Percentiles rank a stretch among this genome's conserved stretches.
Evolutionary conservation across 2,888 invertebrate genomes (phyloP).

Genomic region (Cryptus viduatorius): DNA sequence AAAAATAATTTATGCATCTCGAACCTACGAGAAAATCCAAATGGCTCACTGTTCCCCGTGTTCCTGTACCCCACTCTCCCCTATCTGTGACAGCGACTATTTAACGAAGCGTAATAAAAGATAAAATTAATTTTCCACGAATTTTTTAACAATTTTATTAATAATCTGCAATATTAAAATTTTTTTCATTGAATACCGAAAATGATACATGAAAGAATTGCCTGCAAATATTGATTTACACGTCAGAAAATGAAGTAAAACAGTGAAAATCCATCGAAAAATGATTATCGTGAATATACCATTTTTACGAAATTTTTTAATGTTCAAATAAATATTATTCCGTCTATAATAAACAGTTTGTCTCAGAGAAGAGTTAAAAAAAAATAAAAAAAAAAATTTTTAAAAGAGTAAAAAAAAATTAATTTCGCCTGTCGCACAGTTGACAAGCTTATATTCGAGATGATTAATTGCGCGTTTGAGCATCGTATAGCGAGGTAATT

Average conservation of each 20-base stretch:
- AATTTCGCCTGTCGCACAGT: not conserved
- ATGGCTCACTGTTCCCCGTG: too few relatives aligned
- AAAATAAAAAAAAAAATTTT: slow-evolving; percentile 28
- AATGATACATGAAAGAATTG: too few relatives aligned
- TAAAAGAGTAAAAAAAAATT: slow-evolving; percentile 21
- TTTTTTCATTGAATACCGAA: too few relatives aligned
- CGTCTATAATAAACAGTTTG: not conserved
- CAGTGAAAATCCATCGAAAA: not conserved
- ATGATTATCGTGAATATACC: not conserved
- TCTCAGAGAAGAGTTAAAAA: not conserved
- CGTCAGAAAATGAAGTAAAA: not conserved
- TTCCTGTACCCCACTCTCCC: too few relatives aligned
- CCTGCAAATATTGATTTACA: too few relatives aligned
- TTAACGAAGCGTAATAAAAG: too few relatives aligned
- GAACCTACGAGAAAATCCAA: too few relatives aligned
- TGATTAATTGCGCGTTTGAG: slow-evolving; percentile 31
- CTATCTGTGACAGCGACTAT: too few relatives aligned
- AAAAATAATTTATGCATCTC: too few relatives aligned
- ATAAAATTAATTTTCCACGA: too few relatives aligned
- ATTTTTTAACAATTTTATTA: too few relatives aligned
- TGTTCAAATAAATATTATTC: not conserved
- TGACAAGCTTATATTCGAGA: slow-evolving; percentile 23
- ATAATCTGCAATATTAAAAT: too few relatives aligned
- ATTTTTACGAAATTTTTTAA: not conserved
- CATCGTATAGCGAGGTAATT: slow-evolving; percentile 14